Evolutionary conservation across 2,113 vertebrate genomes (phyloP).

Genomic region (Spea bombifrons): DNA sequence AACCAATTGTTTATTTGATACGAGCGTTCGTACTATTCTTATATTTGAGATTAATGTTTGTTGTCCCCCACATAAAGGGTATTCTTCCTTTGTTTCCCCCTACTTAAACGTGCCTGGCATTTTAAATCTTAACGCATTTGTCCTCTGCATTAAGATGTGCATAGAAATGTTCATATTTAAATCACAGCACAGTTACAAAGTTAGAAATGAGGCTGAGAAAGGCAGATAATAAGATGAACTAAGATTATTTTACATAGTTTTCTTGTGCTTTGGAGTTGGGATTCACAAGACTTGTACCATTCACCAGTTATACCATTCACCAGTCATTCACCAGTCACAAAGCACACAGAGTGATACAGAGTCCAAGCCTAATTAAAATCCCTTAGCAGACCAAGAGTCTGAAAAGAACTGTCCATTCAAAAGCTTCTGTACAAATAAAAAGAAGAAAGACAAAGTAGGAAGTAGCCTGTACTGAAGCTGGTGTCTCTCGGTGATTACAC

Average conservation of each 20-base stretch:
- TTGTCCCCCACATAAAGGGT: no score
- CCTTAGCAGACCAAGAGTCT: slow-evolving; percentile 70
- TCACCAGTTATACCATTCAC: slow-evolving; percentile 54
- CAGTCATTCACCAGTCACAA: slow-evolving; percentile 67
- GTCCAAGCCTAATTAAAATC: slow-evolving; percentile 84
- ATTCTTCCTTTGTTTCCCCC: no score
- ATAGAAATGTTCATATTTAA: no score
- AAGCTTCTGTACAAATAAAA: slow-evolving; percentile 58
- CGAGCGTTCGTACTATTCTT: no score
- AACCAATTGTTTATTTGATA: no score
- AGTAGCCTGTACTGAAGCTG: slow-evolving; percentile 54
- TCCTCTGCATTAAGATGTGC: no score
- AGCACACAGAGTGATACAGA: slow-evolving; percentile 70
- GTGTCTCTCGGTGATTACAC: slow-evolving; percentile 57
- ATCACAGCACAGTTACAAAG: no score
- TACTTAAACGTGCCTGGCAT: no score
- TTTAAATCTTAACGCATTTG: no score
- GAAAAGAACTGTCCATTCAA: slow-evolving; percentile 65
- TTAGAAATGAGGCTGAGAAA: no score
- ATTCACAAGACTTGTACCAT: slow-evolving; percentile 72
- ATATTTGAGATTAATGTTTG: no score
- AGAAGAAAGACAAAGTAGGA: slow-evolving; percentile 10
- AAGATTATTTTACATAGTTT: slow-evolving; percentile 46
- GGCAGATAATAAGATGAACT: no score
- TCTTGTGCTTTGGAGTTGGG: slow-evolving; percentile 66